Evolutionary conservation across 1,140 invertebrate genomes (phyloP).

Genomic region (Drosophila repletoides): DNA sequence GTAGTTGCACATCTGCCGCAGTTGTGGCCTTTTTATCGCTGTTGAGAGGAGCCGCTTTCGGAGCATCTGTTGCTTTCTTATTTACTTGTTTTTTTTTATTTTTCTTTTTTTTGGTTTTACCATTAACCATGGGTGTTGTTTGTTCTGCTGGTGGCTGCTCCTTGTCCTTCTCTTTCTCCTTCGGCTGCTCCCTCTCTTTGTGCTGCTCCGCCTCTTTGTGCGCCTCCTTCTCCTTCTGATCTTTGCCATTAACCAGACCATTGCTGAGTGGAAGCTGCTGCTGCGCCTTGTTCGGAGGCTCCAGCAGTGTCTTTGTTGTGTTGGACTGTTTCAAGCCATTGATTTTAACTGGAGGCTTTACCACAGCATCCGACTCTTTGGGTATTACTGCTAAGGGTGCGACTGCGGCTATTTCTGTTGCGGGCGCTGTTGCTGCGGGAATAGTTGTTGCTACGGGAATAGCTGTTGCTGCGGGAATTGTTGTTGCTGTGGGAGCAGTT

Average conservation of each 20-base stretch:
- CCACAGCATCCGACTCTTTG: background rate
- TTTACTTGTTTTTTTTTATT: background rate
- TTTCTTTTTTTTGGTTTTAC: conserved; percentile 31
- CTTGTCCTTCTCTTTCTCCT: background rate
- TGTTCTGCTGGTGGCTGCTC: background rate
- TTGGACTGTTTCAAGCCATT: conserved; percentile 45
- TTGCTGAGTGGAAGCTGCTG: conserved; percentile 41
- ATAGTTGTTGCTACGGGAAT: background rate
- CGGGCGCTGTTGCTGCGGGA: background rate
- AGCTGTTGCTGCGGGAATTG: background rate
- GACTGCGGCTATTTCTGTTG: background rate
- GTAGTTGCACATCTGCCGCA: background rate
- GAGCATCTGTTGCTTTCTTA: background rate
- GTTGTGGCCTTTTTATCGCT: conserved; percentile 1
- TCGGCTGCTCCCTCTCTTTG: background rate
- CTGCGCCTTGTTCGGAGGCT: conserved; percentile 8
- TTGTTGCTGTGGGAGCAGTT: background rate
- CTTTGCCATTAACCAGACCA: conserved; percentile 52
- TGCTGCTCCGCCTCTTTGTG: background rate
- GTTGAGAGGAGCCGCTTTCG: background rate
- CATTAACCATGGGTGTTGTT: conserved; percentile 31
- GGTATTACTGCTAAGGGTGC: background rate
- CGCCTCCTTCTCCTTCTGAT: conserved; percentile 2
- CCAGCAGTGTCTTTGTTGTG: background rate
- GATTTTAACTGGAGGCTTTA: conserved; percentile 26